phyloP scores from a whole-genome alignment of 1,140 invertebrate species.

The Atopsyche davidsoni region DNA sequence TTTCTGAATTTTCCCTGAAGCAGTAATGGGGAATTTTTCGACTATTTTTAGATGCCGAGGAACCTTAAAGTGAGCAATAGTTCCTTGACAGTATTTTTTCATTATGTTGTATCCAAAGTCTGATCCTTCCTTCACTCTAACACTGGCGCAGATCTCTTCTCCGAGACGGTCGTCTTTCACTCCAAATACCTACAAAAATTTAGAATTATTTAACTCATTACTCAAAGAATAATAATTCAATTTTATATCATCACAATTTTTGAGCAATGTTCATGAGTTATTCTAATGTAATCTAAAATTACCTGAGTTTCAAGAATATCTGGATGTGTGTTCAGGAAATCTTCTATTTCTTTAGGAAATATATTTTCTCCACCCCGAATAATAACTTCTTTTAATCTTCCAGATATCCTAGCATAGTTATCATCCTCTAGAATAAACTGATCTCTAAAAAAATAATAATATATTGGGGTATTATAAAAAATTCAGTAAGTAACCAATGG shows the following conservation, averaged over 20 bases:
- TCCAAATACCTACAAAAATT: conserved; percentile 53
- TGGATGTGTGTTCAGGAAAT: conserved; percentile 69
- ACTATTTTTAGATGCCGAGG: conserved; percentile 70
- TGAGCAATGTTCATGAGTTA: no score
- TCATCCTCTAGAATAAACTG: conserved; percentile 63
- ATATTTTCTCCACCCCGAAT: conserved; percentile 87
- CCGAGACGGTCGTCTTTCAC: conserved; percentile 75
- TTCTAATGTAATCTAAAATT: no score
- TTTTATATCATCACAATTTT: no score
- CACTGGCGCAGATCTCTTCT: conserved; percentile 78
- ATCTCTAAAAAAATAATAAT: conserved; percentile 50
- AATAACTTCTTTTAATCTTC: conserved; percentile 79
- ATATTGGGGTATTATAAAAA: background rate
- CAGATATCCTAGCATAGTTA: conserved; percentile 71
- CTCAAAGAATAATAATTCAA: no score
- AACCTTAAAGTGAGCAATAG: conserved; percentile 79
- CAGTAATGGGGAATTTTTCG: conserved; percentile 72
- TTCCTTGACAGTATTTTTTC: conserved; percentile 63
- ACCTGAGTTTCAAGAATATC: conserved; percentile 65
- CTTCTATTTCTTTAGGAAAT: conserved; percentile 78
- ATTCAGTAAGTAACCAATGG: background rate
- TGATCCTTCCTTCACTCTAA: conserved; percentile 43
- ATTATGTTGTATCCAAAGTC: conserved; percentile 56
- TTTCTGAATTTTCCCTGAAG: conserved; percentile 81
- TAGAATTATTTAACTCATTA: background rate